phyloP scores from a whole-genome alignment of 2,888 invertebrate species.

The Euzetes globulus region DNA sequence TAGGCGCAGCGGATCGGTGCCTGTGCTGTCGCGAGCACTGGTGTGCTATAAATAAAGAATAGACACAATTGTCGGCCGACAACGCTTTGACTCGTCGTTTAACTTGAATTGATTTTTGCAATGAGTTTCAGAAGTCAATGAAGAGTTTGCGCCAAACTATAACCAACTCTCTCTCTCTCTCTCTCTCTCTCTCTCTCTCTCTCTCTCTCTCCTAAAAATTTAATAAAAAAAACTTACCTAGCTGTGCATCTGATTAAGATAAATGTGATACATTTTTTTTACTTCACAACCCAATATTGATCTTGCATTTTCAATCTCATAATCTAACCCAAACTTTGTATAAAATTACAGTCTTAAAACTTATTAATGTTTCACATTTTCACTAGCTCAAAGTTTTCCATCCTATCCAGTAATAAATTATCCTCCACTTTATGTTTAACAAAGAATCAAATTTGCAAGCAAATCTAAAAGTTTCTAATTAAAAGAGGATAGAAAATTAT shows the following conservation, averaged over 20 bases:
- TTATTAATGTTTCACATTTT: too few species aligned
- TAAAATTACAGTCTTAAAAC: too few species aligned
- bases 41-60: background rate
- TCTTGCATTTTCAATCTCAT: too few species aligned
- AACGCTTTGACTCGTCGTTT: background rate
- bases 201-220: background rate
- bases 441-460: too few species aligned
- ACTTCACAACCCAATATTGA: too few species aligned
- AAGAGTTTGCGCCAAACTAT: background rate
- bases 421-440: too few species aligned
- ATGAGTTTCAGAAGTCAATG: background rate
- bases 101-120: background rate
- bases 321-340: too few species aligned
- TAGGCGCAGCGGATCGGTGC: background rate
- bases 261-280: background rate
- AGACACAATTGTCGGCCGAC: background rate
- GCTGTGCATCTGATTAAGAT: background rate
- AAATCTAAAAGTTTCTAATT: too few species aligned
- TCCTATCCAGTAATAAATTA: too few species aligned
- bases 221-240: background rate
- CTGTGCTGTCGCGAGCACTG: background rate
- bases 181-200: constrained; percentile 4
- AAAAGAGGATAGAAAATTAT: too few species aligned
- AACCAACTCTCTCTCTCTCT: background rate
- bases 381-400: too few species aligned